Evolutionary conservation across 2,797 vertebrate species (phyloP), one percentile per base, ranked within the genome.

Genomic region (Lithobates pipiens): DNA sequence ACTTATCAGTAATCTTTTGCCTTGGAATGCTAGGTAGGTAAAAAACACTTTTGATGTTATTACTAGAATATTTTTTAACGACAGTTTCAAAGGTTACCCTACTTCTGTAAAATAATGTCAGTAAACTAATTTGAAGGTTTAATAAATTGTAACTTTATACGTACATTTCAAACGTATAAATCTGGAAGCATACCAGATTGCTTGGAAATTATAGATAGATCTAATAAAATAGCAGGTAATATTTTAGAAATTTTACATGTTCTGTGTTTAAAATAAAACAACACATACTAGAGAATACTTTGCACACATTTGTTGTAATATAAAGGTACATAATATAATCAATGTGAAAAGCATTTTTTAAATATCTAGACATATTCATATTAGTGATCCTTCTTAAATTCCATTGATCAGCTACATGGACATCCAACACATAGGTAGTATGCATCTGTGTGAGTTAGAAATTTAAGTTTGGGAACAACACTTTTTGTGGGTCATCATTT

Each of bases 11-110:
- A 0, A 89, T 90, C 80, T 89, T 95, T 81, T 91, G 90, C 91
- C 82, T 92, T 10, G 89, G 90, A 44, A 83, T 91, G 82, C 85
- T 89, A 89, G 95, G 95, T 95, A 93, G 95, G 95, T 93, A 78
- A 32, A 76, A 68, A 25, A 67, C 11, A 13, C 13, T 25, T 67
- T 67, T 67, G 25, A 10, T 5, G 5, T 25, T 65, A 57, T 57
- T 57, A 57, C 5, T 57, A 57, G 16, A 6, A 57, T 57, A 57
- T 18, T 18, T 57, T 21, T 4, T 57, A 21, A 18, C n/a, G 6
- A 61, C 21, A 61, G 21, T 21, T n/a, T n/a, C 16, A 18, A 57
- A 21, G 5, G 18, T 21, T 18, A 54, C 50, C n/a, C n/a, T n/a
- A n/a, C 21, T 32, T 50, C 21, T 57, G 21, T 61, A 23, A 23